These are phyloP conservation scores for Drosophila nikananu DNA, from an alignment of 1,140 invertebrate species.

Conservation along the genomic window DNA sequence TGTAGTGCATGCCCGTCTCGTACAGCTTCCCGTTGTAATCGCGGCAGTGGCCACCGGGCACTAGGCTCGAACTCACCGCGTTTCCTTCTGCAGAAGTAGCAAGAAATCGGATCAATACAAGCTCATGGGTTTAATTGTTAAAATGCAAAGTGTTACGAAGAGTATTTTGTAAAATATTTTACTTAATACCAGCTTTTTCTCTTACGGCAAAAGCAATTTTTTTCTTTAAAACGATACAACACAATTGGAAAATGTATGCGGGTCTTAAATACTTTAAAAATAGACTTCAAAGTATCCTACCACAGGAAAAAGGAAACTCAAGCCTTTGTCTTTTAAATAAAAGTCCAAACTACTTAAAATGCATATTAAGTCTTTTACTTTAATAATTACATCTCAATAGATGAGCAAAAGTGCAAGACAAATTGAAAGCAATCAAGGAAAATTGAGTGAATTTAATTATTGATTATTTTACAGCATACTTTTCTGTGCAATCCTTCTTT, in stretches of 20 bases:
- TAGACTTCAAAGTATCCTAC: no score
- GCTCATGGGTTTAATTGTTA: neutral
- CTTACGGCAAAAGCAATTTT: neutral
- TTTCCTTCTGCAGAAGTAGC: constrained; percentile 56
- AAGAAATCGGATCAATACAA: neutral
- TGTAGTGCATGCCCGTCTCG: constrained; percentile 90
- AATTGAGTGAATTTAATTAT: neutral
- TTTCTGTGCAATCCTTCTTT: neutral
- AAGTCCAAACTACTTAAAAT: no score
- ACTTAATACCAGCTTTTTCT: neutral
- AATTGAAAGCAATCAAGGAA: neutral
- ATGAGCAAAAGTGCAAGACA: no score
- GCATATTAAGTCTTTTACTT: no score
- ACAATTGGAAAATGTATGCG: no score
- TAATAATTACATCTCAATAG: no score
- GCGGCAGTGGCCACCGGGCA: constrained; percentile 86
- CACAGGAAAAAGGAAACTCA: no score
- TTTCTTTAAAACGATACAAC: no score
- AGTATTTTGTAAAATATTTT: neutral
- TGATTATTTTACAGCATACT: constrained; percentile 2
- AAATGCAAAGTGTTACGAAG: neutral
- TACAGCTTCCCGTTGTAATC: constrained; percentile 87
- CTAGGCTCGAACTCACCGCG: constrained; percentile 75
- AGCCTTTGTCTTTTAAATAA: no score
- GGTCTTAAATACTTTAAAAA: no score